Evolutionary conservation across 1,140 invertebrate species (phyloP).

Genomic region (Orius insidiosus): DNA sequence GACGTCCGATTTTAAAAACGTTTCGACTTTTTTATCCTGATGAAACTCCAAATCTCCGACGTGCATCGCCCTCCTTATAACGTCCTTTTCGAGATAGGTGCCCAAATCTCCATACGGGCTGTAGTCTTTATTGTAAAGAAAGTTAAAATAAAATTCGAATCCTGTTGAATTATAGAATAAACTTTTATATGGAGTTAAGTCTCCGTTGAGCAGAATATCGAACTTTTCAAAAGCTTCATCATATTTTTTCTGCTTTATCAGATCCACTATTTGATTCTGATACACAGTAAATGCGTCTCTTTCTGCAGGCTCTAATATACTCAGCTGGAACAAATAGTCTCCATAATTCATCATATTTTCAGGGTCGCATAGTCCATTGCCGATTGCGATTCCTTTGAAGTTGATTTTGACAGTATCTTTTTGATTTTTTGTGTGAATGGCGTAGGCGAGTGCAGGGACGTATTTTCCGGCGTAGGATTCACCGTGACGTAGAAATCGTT

Average conservation of each 20-base stretch:
- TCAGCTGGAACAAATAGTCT: slow-evolving; percentile 63
- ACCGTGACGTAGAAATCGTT: slow-evolving; percentile 55
- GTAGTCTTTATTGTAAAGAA: slow-evolving; percentile 29
- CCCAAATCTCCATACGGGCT: slow-evolving; percentile 23
- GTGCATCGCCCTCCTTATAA: slow-evolving; percentile 54
- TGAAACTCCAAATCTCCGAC: slow-evolving; percentile 48
- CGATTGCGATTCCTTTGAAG: slow-evolving; percentile 54
- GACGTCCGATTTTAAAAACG: slow-evolving; percentile 54
- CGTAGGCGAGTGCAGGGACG: slow-evolving; percentile 51
- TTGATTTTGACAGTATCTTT: slow-evolving; percentile 40
- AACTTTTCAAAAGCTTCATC: slow-evolving; percentile 13
- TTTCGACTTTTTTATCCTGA: slow-evolving; percentile 36
- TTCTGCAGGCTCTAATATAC: slow-evolving; percentile 28
- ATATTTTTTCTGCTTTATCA: slow-evolving; percentile 14
- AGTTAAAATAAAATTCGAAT: slow-evolving; percentile 64
- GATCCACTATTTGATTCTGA: slow-evolving; percentile 9
- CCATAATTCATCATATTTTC: slow-evolving; percentile 61
- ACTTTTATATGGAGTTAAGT: slow-evolving; percentile 7
- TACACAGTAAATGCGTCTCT: slow-evolving; percentile 19
- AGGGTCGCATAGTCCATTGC: slow-evolving; percentile 70
- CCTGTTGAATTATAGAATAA: slow-evolving; percentile 64
- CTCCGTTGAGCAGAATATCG: slow-evolving; percentile 15
- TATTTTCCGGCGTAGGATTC: slow-evolving; percentile 71
- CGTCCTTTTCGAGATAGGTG: slow-evolving; percentile 37
- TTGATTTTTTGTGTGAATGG: slow-evolving; percentile 51